These are phyloP conservation scores for Batillaria attramentaria DNA, from an alignment of 1,140 invertebrate species.

Conservation along the genomic window DNA sequence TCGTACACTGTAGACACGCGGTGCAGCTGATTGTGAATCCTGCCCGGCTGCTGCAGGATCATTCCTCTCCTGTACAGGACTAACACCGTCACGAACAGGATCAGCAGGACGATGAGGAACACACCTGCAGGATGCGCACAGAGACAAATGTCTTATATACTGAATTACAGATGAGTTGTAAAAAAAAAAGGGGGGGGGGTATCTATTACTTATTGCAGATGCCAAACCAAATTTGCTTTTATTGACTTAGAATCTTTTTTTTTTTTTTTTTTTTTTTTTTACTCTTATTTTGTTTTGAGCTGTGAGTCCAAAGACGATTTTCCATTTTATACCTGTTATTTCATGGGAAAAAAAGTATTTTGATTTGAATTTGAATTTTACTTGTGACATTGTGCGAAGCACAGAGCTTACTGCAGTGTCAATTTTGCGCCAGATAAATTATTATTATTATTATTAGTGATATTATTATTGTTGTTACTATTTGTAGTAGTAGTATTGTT, in stretches of 20 bases:
- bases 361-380: not conserved
- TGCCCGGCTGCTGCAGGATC: not conserved
- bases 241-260: not conserved
- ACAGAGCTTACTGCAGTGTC: not conserved
- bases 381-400: not conserved
- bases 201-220: too few relatives aligned
- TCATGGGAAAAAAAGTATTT: not conserved
- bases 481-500: not conserved
- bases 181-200: not conserved
- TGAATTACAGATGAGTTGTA: not conserved
- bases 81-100: conserved; percentile 16
- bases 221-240: not conserved
- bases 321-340: too few relatives aligned
- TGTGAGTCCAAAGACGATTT: not conserved
- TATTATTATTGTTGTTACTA: not conserved
- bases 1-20: not conserved
- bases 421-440: not conserved
- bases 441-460: not conserved
- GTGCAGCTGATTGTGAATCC: not conserved
- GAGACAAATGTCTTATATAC: not conserved
- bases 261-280: not conserved
- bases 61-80: conserved; percentile 12
- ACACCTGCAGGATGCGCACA: not conserved
- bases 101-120: conserved; percentile 6
- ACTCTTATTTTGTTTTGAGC: not conserved